Percentiles rank a stretch among this genome's conserved stretches.
phyloP scores from a whole-genome alignment of 2,113 vertebrate species.

The Engraulis encrasicolus region DNA sequence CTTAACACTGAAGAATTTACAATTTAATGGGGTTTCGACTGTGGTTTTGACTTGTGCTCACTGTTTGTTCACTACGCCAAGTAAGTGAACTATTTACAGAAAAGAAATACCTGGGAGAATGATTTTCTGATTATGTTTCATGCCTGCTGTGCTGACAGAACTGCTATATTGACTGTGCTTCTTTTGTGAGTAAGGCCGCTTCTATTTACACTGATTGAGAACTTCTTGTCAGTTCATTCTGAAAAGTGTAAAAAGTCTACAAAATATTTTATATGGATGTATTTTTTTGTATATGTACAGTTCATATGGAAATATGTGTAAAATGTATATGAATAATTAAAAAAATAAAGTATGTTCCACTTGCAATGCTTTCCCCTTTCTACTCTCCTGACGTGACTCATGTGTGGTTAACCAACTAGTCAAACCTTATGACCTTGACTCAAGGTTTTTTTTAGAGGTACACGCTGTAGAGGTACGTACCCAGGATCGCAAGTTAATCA shows the following conservation, averaged over 20 bases:
- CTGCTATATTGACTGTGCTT: not conserved
- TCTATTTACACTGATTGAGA: not conserved
- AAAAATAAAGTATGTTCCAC: not conserved
- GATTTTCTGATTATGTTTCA: not conserved
- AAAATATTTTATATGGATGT: constrained; percentile 25
- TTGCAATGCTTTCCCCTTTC: not conserved
- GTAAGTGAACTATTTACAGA: not conserved
- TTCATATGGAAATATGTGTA: constrained; percentile 58
- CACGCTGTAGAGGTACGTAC: not conserved
- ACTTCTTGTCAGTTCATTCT: not conserved
- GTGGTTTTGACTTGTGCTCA: not conserved
- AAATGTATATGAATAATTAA: constrained; percentile 52
- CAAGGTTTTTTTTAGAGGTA: not conserved
- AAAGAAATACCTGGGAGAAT: not conserved
- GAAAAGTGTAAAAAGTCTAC: constrained; percentile 48
- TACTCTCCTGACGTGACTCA: not conserved
- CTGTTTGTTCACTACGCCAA: constrained; percentile 2
- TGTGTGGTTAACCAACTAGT: not conserved
- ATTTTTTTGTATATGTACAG: constrained; percentile 61
- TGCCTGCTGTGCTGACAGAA: constrained; percentile 1
- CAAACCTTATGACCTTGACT: not conserved
- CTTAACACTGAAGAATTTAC: no score
- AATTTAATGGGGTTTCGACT: not conserved
- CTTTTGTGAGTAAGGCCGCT: not conserved
- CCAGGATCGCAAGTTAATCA: constrained; percentile 56